Evolutionary conservation across 1,140 invertebrate genomes (phyloP).

Genomic region (Vollenhovia emeryi): DNA sequence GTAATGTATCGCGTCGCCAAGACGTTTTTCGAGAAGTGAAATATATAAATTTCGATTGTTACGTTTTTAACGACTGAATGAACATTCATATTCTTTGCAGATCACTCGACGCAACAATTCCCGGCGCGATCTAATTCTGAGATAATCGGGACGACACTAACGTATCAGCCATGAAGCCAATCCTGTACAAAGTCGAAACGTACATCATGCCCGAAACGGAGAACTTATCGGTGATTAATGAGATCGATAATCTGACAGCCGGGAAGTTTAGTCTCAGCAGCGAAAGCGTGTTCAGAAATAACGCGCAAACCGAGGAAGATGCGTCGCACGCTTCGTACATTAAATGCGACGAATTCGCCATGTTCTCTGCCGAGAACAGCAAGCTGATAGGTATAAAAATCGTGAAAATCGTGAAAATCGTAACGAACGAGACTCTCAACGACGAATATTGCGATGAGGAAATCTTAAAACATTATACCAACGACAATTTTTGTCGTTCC

Average conservation of each 20-base stretch:
- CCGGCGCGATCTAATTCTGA: not conserved
- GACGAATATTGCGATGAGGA: not conserved
- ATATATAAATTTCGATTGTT: not conserved
- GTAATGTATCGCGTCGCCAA: not conserved
- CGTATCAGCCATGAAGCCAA: conserved; percentile 29
- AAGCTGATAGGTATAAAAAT: conserved; percentile 5
- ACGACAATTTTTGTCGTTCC: not conserved
- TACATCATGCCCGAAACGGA: conserved; percentile 77
- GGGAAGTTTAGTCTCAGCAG: conserved; percentile 26
- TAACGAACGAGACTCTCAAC: not conserved
- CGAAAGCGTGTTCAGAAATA: not conserved
- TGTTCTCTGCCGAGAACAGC: not conserved
- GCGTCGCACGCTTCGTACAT: not conserved
- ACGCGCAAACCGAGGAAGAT: not conserved
- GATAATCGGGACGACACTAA: not conserved
- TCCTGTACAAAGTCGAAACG: conserved; percentile 77
- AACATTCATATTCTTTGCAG: conserved; percentile 13
- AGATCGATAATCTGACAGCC: not conserved
- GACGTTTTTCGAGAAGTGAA: not conserved
- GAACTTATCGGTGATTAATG: not conserved
- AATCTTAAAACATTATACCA: not conserved
- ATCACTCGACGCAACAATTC: not conserved
- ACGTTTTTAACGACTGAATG: too few relatives aligned
- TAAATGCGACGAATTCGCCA: not conserved
- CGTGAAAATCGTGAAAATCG: conserved; percentile 8